Evolutionary conservation across 1,140 invertebrate genomes (phyloP).

Genomic region (Anastrepha obliqua): DNA sequence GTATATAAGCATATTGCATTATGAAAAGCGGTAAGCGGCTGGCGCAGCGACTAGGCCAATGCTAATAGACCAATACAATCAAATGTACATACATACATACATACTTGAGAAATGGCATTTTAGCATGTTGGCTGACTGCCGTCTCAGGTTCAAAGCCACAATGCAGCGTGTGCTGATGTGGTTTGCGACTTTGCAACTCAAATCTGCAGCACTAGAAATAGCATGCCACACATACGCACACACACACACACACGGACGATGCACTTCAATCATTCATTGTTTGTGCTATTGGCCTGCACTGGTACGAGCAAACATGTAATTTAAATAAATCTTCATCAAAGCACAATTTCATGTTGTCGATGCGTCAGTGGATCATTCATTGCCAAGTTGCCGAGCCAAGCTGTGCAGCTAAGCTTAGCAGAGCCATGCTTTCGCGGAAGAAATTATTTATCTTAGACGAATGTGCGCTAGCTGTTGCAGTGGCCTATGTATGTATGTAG

Average conservation of each 20-base stretch:
- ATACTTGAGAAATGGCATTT: not conserved
- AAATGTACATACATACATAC: not conserved
- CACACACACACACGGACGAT: not conserved
- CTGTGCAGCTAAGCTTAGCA: not conserved
- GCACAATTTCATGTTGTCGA: conserved; percentile 54
- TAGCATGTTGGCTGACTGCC: not conserved
- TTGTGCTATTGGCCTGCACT: conserved; percentile 12
- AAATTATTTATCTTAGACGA: conserved; percentile 24
- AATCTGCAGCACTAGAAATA: not conserved
- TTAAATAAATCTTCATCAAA: conserved; percentile 55
- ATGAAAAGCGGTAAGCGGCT: not conserved
- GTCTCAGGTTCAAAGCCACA: conserved; percentile 44
- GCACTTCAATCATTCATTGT: conserved; percentile 9
- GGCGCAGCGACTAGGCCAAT: conserved; percentile 25
- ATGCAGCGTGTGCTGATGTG: conserved; percentile 31
- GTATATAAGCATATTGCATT: not conserved
- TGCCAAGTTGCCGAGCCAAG: not conserved
- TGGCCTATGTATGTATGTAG: not conserved
- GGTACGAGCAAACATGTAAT: conserved; percentile 38
- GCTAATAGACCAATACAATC: not conserved
- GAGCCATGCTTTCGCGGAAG: not conserved
- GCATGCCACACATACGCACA: not conserved
- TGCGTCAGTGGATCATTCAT: conserved; percentile 48
- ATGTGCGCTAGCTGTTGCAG: not conserved
- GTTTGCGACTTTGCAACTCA: not conserved